Evolutionary conservation across 2,113 vertebrate genomes (phyloP).

Genomic region (Daubentonia madagascariensis): DNA sequence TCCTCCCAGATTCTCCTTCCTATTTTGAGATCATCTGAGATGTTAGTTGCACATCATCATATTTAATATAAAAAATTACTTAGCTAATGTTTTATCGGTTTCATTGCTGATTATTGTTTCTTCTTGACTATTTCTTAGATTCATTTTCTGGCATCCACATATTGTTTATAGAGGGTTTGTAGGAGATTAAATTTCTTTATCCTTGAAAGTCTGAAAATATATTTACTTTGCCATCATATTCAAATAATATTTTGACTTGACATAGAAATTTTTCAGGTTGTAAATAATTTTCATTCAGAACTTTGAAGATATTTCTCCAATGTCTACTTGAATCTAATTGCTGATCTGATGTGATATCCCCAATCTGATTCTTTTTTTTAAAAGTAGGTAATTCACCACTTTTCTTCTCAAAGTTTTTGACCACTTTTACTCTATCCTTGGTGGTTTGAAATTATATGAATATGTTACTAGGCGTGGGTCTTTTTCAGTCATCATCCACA

Average conservation of each 20-base stretch:
- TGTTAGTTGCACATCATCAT: background rate
- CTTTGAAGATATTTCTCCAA: background rate
- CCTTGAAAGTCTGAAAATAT: background rate
- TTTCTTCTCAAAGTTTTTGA: background rate
- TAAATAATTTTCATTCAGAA: background rate
- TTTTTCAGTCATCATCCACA: background rate
- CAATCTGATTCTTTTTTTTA: background rate
- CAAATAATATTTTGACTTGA: background rate
- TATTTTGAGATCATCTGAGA: background rate
- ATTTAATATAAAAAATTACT: background rate
- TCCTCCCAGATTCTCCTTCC: background rate
- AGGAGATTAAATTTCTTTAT: background rate
- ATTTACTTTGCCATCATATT: constrained; percentile 15
- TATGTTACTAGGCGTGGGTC: background rate
- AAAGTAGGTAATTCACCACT: background rate
- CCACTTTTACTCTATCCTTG: background rate
- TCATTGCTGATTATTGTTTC: background rate
- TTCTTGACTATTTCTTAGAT: background rate
- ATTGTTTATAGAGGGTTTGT: background rate
- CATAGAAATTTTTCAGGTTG: background rate
- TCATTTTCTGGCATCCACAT: background rate
- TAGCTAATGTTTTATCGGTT: background rate
- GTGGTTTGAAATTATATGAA: background rate
- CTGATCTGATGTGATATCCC: background rate
- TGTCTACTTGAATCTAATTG: background rate